Percentiles rank a stretch among this genome's conserved stretches.
Evolutionary conservation across 2,888 invertebrate species (phyloP).

Genomic region (Hemistola chrysoprasaria): DNA sequence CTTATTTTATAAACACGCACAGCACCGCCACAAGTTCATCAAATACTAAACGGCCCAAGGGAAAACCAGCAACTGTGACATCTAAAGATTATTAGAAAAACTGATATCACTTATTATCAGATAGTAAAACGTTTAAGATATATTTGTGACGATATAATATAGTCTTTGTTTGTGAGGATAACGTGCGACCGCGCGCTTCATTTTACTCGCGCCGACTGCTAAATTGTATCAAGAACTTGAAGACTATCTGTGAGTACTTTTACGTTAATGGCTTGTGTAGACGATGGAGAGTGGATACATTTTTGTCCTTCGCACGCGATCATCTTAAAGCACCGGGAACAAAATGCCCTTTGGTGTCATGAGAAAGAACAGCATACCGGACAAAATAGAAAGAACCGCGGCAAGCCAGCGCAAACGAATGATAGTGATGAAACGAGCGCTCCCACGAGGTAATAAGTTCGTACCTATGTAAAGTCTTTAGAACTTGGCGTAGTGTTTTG

Average conservation of each 20-base stretch:
- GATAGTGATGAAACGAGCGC: too few species aligned
- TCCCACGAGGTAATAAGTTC: too few species aligned
- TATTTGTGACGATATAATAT: slow-evolving; percentile 29
- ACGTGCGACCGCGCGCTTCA: slow-evolving; percentile 50
- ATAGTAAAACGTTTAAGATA: slow-evolving; percentile 44
- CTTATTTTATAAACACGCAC: slow-evolving; percentile 12
- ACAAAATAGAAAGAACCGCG: too few species aligned
- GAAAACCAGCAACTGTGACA: slow-evolving; percentile 37
- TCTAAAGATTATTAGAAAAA: slow-evolving; percentile 37
- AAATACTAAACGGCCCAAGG: slow-evolving; percentile 32
- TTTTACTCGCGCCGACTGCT: slow-evolving; percentile 34
- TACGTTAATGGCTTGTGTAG: slow-evolving; percentile 6
- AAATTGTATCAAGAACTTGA: not conserved
- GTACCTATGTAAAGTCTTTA: too few species aligned
- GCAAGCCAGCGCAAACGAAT: too few species aligned
- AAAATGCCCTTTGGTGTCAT: too few species aligned
- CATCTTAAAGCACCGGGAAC: too few species aligned
- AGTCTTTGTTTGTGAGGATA: slow-evolving; percentile 25
- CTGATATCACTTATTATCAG: slow-evolving; percentile 55
- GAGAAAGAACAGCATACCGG: too few species aligned
- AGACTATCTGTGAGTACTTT: slow-evolving; percentile 11
- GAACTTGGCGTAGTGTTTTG: too few species aligned
- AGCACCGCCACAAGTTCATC: slow-evolving; percentile 23
- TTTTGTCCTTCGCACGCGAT: too few species aligned
- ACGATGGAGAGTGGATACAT: too few species aligned